These are phyloP conservation scores for Lysandra coridon DNA, from an alignment of 2,888 invertebrate species.

Conservation along the genomic window DNA sequence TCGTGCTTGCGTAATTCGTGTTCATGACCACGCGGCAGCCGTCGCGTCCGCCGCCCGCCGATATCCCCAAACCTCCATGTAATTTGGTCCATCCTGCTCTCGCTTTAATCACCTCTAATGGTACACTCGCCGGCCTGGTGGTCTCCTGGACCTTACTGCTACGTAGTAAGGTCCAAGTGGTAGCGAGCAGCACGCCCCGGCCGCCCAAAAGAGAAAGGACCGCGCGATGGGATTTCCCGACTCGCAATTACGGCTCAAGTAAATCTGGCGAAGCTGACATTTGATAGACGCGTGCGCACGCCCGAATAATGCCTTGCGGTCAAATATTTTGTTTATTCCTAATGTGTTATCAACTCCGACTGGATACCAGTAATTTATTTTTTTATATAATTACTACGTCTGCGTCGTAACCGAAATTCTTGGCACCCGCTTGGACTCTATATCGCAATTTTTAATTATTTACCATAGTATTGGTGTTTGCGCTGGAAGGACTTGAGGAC, in stretches of 20 bases:
- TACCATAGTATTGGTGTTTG: not conserved
- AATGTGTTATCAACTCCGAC: constrained; percentile 20
- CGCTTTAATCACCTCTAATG: constrained; percentile 70
- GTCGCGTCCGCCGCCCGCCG: not conserved
- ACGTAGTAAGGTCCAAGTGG: not conserved
- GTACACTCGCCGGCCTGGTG: constrained; percentile 46
- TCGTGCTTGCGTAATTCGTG: constrained; percentile 21
- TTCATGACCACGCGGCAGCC: not conserved
- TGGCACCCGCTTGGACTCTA: not conserved
- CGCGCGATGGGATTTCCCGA: not conserved
- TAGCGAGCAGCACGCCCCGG: constrained; percentile 50
- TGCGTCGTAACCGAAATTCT: not conserved
- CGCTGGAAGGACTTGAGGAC: not conserved
- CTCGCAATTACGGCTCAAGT: constrained; percentile 4
- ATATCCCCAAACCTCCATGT: constrained; percentile 48
- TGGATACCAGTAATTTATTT: constrained; percentile 21
- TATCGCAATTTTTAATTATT: not conserved
- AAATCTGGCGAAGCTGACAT: not conserved
- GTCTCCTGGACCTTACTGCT: not conserved
- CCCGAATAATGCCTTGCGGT: constrained; percentile 12
- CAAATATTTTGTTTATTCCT: not conserved
- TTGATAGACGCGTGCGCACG: constrained; percentile 1
- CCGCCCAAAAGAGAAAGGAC: constrained; percentile 17
- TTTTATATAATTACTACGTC: constrained; percentile 25
- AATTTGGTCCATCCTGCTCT: constrained; percentile 72